Evolutionary conservation across 2,888 invertebrate genomes (phyloP), one percentile per base, ranked within the genome.

Genomic region (Xanthorhoe designata): DNA sequence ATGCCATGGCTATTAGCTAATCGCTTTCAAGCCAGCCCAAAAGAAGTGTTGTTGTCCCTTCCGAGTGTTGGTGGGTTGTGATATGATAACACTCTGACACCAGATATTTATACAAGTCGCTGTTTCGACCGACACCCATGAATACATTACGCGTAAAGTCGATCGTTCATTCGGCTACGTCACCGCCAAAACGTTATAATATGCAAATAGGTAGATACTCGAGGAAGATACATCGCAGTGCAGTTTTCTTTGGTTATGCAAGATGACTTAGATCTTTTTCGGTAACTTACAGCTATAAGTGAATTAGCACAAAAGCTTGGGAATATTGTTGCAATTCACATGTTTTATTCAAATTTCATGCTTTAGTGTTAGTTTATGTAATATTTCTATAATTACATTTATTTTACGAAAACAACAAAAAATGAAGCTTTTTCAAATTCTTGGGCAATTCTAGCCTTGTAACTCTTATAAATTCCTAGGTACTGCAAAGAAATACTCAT

Each of bases 1-100:
- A 92, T 81, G 90, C 90, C 92, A 93, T 93, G 92, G 92, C 93
- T 92, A 77, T 85, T 91, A 93, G 93, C 93, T 93, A 93, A 91
- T 76, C 93, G 93, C 92, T 86, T 81, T 75, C 68, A 83, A 91
- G 91, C 92, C 92, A 87, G 85, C 85, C 79, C 72, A 84, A 78
- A 76, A 75, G 72, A 84, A 81, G 78, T 81, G 90, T 86, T 91
- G 92, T 89, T 90, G 78, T 83, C 87, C 85, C 86, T 88, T 83
- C 84, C 80, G 87, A 90, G 87, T 84, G 80, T 84, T 75, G 85
- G 76, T 82, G 80, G 87, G 82, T 84, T 91, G 82, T 93, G 93
- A 81, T 80, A 76, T 84, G 84, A 86, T 87, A 86, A 84, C 83
- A 78, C 69, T 72, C 79, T 80, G 73, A 73, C 70, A 69, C 78